Conservation (phyloP, 2,113 vertebrate species). For the Orcinus orca region DNA sequence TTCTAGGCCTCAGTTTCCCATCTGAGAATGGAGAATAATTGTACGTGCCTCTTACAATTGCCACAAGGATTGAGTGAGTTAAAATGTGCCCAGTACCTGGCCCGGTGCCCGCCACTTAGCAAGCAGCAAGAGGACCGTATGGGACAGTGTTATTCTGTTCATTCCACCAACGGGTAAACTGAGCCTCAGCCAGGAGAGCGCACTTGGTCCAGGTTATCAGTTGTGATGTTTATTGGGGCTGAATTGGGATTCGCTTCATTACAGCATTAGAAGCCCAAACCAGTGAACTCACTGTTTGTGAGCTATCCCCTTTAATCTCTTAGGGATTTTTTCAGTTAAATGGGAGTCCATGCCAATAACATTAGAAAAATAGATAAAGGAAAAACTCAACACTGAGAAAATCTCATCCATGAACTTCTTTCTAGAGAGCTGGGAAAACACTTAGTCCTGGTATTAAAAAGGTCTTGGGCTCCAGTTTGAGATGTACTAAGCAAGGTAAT, state of each 20-base stretch:
- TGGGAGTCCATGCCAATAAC: background rate
- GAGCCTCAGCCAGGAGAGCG: background rate
- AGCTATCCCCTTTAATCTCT: background rate
- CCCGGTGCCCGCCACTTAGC: background rate
- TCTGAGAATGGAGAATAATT: background rate
- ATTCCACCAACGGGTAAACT: background rate
- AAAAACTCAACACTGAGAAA: background rate
- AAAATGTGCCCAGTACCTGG: background rate
- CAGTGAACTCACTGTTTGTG: background rate
- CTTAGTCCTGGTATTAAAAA: background rate
- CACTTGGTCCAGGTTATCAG: background rate
- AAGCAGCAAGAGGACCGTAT: background rate
- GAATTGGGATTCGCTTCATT: background rate
- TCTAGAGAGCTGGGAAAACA: background rate
- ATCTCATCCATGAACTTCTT: background rate
- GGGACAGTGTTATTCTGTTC: background rate
- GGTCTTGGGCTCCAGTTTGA: background rate
- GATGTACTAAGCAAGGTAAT: background rate
- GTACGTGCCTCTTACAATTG: background rate
- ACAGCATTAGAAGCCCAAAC: background rate
- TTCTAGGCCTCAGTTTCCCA: background rate
- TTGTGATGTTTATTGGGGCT: background rate
- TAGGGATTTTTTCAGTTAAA: background rate
- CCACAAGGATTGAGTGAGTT: background rate
- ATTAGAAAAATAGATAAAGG: background rate